phyloP scores from a whole-genome alignment of 2,888 invertebrate species.

The Melinopterus prodromus region DNA sequence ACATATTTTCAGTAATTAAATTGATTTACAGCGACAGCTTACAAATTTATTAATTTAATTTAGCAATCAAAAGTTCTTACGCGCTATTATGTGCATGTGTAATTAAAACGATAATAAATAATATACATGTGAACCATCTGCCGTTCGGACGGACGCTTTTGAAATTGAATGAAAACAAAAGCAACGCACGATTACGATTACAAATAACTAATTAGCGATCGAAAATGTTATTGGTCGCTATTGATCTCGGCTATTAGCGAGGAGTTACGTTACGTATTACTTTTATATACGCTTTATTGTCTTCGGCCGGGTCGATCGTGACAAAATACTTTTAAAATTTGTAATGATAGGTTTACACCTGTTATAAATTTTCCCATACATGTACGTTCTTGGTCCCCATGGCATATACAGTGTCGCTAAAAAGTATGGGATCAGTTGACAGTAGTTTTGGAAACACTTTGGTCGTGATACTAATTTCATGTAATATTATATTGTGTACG shows the following conservation, averaged over 20 bases:
- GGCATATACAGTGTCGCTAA: background rate
- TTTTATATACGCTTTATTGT: constrained; percentile 22
- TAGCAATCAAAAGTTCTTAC: background rate
- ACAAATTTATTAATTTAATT: background rate
- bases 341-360: constrained; percentile 25
- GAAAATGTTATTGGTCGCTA: background rate
- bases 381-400: background rate
- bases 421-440: background rate
- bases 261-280: constrained; percentile 20
- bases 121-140: background rate
- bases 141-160: background rate
- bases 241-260: background rate
- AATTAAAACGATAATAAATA: background rate
- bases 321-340: constrained; percentile 23
- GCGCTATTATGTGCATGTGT: background rate
- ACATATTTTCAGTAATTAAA: background rate
- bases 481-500: too few species aligned
- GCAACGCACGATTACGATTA: background rate
- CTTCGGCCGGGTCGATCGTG: constrained; percentile 21
- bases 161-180: background rate
- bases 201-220: background rate
- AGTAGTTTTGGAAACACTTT: too few species aligned
- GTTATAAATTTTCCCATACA: constrained; percentile 22
- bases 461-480: too few species aligned
- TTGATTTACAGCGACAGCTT: background rate